Evolutionary conservation across 1,140 invertebrate genomes (phyloP), one percentile per base, ranked within the genome.

Genomic region (Tetramorium alpestre): DNA sequence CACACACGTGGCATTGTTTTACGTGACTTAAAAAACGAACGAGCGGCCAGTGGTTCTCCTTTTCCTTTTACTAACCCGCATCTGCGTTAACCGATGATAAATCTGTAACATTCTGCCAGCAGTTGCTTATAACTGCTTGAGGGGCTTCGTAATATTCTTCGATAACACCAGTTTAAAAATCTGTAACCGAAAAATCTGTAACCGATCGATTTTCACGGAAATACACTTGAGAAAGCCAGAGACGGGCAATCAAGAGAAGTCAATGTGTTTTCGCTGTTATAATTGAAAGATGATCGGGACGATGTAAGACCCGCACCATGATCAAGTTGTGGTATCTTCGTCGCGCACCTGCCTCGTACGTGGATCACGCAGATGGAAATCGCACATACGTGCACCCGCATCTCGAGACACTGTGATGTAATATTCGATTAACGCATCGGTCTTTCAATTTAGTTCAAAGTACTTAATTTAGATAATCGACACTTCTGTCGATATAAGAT

Each of bases 11-110:
- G 22, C 64, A 56, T 81, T 81, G 49, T 81, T 78, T 69, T 81
- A 84, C 41, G 25, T 25, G 60, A 41, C 10, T 44, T 16, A 65
- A 49, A 44, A 78, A n/a, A 44, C 10, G 10, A 22, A 22, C 18
- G 41, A 75, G 41, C 7, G 18, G n/a, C 1, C 76, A 80, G 60
- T n/a, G 76, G 28, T 80, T 80, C 60, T 80, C 65, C 76, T 67
- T n/a, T 13, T 38, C 60, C 6, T 2, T 22, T 7, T 47, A 3
- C 47, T 18, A 6, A 67, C 18, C 16, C 8, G 11, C 54, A 4
- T 33, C 33, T 33, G 11, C 33, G n/a, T 7, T 60, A 25, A 58
- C 60, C 56, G 33, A 76, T 60, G 6, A 25, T 6, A 75, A 54
- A 3, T 33, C 11, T 16, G 11, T 44, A 44, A 22, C 16, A 25